Evolutionary conservation across 2,888 invertebrate species (phyloP), one percentile per base, ranked within the genome.

Genomic region (Volucella inflata): DNA sequence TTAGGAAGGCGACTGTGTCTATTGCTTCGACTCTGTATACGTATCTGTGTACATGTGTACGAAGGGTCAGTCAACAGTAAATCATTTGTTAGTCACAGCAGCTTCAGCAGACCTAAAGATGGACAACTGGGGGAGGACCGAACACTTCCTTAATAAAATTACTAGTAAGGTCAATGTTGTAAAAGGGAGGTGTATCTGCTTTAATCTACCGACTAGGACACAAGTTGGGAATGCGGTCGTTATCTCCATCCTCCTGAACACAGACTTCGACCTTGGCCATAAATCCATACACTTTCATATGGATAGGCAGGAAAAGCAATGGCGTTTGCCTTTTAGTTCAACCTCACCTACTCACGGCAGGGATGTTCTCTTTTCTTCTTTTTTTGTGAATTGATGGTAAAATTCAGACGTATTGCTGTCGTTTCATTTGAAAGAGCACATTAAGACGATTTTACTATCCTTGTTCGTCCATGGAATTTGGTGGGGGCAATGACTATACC

Each of bases 91-190:
- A 50, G 59, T 50, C 40, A 40, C 53, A 42, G 17, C 6, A 30
- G 30, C 36, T 38, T 30, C 55, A 55, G 36, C n/a, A 14, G 38
- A 14, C 14, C 14, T 9, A 51, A 9, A 14, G 21, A 16, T 16
- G 21, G 44, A 21, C 10, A 57, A 46, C 17, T 36, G 17, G 16
- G 2, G 38, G 57, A 46, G 21, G 30, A 53, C 12, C 11, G n/a
- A 17, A 50, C 59, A 71, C 50, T 59, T 71, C 50, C 71, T 40
- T 71, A 71, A 71, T 71, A 71, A 40, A 71, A 71, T 46, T 46
- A 71, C 40, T 57, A n/a, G 51, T n/a, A 6, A 14, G 51, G 17
- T 44, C 14, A n/a, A 36, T 57, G 36, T 46, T 46, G 16, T 44
- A 38, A 12, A 9, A 30, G 46, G 30, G 16, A 38, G 44, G 55